Evolutionary conservation across 2,113 vertebrate species (phyloP), one percentile per base, ranked within the genome.

Genomic region (Cochlearius cochlearius): DNA sequence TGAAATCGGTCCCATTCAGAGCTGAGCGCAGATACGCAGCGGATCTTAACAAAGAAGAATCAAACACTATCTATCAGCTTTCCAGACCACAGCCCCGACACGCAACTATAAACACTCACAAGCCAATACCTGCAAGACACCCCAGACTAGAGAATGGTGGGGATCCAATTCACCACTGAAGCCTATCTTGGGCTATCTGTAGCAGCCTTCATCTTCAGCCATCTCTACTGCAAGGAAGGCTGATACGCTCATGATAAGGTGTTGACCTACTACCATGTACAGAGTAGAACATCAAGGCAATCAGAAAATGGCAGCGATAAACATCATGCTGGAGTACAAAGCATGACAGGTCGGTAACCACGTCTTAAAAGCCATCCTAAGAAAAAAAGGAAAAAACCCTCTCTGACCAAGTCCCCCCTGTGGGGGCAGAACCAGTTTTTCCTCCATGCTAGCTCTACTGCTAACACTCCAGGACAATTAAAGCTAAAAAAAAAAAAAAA

Each of bases 21-120:
- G 86, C 49, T 0, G 10, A 36, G 17, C 1, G 7, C 64, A 77
- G 92, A 21, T 26, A 52, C 0, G 9, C 45, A 8, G 2, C 1
- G 1, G 36, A 14, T 10, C 58, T 78, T 19, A 5, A 10, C 62
- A 55, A 21, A 1, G 29, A 41, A 17, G 29, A 7, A 55, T 5
- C 2, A 30, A 52, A 34, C 18, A 1, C 8, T 20, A 5, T 6
- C 56, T 41, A 36, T 47, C 47, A 3, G 1, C 18, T 32, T n/a
- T 43, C 56, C 72, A 79, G 75, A 19, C 10, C 50, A 32, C 34
- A 39, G 41, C 59, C 66, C 67, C 50, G 10, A 3, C 36, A 11
- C 1, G 3, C 43, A 38, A 12, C 43, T 52, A 26, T 26, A 27
- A 66, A 47, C 10, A 1, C 60, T 25, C n/a, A 9, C 43, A 43